Conservation (phyloP, 2,888 invertebrate genomes). For the Ecliptopera silaceata region DNA sequence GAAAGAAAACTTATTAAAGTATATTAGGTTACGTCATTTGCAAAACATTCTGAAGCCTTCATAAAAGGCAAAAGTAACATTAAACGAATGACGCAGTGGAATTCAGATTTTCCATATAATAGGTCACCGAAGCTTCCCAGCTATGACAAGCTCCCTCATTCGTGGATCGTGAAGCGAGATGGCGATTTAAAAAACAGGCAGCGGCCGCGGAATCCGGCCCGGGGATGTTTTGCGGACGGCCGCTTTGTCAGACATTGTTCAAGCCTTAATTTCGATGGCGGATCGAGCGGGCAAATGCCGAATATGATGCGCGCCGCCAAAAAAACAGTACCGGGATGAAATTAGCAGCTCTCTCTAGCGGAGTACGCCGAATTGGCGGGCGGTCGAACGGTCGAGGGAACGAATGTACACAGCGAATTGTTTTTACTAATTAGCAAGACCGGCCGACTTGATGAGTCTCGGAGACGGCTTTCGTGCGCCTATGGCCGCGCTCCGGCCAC, state of each 20-base stretch:
- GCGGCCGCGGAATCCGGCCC: constrained; percentile 76
- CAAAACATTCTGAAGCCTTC: constrained; percentile 15
- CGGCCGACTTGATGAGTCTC: constrained; percentile 72
- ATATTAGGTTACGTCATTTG: constrained; percentile 11
- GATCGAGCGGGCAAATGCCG: constrained; percentile 80
- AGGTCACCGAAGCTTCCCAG: constrained; percentile 76
- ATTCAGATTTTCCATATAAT: constrained; percentile 79
- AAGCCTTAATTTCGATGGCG: constrained; percentile 81
- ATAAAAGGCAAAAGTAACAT: constrained; percentile 45
- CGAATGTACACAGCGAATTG: constrained; percentile 75
- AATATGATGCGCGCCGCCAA: constrained; percentile 80
- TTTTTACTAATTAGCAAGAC: constrained; percentile 80
- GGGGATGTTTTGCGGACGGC: constrained; percentile 80
- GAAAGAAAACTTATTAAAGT: constrained; percentile 18
- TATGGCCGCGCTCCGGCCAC: constrained; percentile 38
- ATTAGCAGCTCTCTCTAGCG: constrained; percentile 82
- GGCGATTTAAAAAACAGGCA: constrained; percentile 76
- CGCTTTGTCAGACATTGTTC: constrained; percentile 83
- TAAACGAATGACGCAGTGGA: constrained; percentile 52
- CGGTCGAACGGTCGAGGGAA: constrained; percentile 71
- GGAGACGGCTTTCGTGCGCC: constrained; percentile 39
- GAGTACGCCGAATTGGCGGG: constrained; percentile 81
- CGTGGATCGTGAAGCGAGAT: constrained; percentile 74
- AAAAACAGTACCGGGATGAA: constrained; percentile 80
- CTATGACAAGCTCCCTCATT: constrained; percentile 81